Conservation (phyloP, 92 coral and sea anemone genomes). For the Pocillopora meandrina region DNA sequence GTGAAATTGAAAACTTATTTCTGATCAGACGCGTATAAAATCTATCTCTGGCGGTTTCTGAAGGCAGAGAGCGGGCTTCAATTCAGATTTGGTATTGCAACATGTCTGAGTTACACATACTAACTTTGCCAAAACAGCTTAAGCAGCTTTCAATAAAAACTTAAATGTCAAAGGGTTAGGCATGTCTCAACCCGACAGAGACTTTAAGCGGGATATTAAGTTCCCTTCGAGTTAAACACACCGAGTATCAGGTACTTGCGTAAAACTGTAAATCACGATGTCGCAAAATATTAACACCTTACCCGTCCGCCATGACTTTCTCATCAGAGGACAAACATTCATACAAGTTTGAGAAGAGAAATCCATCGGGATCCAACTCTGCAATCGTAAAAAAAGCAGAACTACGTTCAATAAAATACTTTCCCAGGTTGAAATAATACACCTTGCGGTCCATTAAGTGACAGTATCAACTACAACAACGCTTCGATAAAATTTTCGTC, state of each 20-base stretch:
- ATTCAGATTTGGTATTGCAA: neutral
- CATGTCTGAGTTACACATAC: neutral
- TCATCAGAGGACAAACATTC: constrained; percentile 22
- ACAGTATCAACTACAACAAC: neutral
- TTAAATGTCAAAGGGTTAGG: neutral
- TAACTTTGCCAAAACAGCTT: neutral
- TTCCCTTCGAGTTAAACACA: neutral
- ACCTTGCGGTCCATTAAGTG: constrained; percentile 5
- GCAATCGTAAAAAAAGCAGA: neutral
- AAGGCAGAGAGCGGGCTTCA: no score
- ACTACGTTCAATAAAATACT: neutral
- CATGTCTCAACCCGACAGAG: neutral
- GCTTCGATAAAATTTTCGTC: neutral
- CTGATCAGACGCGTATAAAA: no score
- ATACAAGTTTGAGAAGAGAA: constrained; percentile 17
- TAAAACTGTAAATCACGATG: neutral
- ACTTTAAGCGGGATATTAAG: constrained; percentile 16
- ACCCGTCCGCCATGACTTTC: constrained; percentile 31
- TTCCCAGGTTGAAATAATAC: neutral
- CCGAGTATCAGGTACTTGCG: neutral
- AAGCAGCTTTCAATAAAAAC: neutral
- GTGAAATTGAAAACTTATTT: no score
- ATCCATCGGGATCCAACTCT: constrained; percentile 32
- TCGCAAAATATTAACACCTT: constrained; percentile 10
- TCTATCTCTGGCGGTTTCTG: no score